Percentiles rank a stretch among this genome's conserved stretches.
These are phyloP conservation scores for Clarias macrocephalus DNA, from an alignment of 2,113 vertebrate species.

Conservation along the genomic window DNA sequence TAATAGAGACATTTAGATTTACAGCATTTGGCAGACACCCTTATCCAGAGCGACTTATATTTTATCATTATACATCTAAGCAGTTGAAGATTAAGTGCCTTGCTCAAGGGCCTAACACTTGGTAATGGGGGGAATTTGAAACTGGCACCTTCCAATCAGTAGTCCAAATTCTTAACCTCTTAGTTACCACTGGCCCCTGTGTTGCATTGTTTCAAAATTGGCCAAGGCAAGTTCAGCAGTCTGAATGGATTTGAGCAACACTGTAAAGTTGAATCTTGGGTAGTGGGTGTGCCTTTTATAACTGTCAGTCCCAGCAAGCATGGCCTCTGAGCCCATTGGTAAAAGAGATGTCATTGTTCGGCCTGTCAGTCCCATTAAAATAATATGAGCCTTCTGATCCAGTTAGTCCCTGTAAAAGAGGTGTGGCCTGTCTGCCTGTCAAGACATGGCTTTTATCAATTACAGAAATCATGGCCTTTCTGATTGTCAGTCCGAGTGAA, in stretches of 20 bases:
- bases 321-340: background rate
- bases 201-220: background rate
- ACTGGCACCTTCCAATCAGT: too few relatives aligned
- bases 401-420: background rate
- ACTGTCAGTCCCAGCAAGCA: background rate
- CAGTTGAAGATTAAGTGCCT: too few relatives aligned
- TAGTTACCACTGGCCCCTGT: too few relatives aligned
- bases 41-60: too few relatives aligned
- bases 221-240: constrained; percentile 63
- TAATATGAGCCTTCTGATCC: background rate
- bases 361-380: background rate
- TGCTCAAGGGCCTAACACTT: too few relatives aligned
- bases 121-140: too few relatives aligned
- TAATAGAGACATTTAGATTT: too few relatives aligned
- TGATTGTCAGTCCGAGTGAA: background rate
- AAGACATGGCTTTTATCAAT: too few relatives aligned
- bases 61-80: too few relatives aligned
- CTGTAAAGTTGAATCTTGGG: background rate
- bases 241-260: background rate
- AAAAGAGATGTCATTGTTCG: background rate
- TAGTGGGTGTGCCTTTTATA: background rate
- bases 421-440: background rate
- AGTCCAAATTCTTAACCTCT: too few relatives aligned
- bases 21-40: too few relatives aligned
- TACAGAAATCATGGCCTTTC: background rate